These are phyloP conservation scores for Siniperca knerii DNA, from an alignment of 2,113 vertebrate species.

Conservation along the genomic window DNA sequence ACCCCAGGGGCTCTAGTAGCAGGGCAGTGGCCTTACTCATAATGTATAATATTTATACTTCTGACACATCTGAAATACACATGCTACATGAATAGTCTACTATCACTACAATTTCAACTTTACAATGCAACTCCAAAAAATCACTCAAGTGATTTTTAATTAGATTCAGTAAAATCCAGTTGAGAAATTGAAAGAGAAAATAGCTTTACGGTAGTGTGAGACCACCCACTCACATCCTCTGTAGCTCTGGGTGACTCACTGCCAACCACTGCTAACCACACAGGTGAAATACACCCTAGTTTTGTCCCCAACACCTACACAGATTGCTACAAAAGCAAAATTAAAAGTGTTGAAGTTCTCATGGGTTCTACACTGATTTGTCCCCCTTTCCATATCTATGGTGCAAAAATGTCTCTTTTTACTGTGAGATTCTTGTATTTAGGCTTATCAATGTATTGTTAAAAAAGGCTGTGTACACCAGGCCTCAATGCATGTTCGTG, in stretches of 20 bases:
- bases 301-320: neutral
- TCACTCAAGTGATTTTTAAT: constrained; percentile 8
- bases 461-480: neutral
- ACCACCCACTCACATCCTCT: constrained; percentile 70
- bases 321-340: neutral
- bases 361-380: constrained; percentile 5
- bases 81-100: neutral
- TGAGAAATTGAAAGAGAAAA: constrained; percentile 76
- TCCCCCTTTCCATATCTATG: neutral
- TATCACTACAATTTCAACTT: constrained; percentile 1
- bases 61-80: neutral
- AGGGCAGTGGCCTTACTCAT: neutral
- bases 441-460: neutral
- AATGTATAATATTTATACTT: neutral
- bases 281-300: constrained; percentile 47
- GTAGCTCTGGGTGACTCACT: constrained; percentile 60
- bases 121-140: neutral
- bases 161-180: constrained; percentile 15
- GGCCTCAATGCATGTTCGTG: neutral
- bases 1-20: neutral
- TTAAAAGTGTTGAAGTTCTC: constrained; percentile 19
- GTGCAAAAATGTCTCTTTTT: neutral
- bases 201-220: constrained; percentile 15
- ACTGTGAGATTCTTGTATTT: neutral
- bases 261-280: constrained; percentile 50